Base-by-base conservation (phyloP, 2,888 invertebrate genomes). In the Protonemura montana region DNA sequence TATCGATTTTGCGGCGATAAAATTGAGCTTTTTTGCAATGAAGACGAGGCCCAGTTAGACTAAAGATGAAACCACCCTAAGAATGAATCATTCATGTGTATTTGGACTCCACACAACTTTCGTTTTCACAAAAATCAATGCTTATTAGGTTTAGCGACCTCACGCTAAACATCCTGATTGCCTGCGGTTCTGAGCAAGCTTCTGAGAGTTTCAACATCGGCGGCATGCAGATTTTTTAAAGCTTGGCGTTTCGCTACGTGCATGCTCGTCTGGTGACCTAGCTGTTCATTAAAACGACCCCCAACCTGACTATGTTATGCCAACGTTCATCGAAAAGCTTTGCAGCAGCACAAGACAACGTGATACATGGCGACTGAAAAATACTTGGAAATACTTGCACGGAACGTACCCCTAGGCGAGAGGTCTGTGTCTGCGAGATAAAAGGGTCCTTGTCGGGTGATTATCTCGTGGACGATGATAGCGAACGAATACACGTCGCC, bases 401-500 rank as follows among this genome's bases (percentile, higher is more conserved):
- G n/a, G n/a, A n/a, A 78, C 78, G 78, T 78, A 78, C 78, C 96
- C 93, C 94, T 94, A 16, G 96, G 95, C 13, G 94, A 92, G 90
- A 94, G 92, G 86, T 94, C 93, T 76, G 93, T 92, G 59, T 94
- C 93, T 88, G 94, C 95, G 85, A 97, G 92, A 93, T 95, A 97
- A 91, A 98, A 98, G 0, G 96, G 96, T 30, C 98, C 98, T 91
- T 97, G 96, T 85, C 98, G 93, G 89, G 95, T 95, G 87, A 97
- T 95, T 89, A 98, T 98, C 92, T 98, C 98, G 90, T 98, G 98
- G 90, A 98, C 96, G 89, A 98, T 96, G 89, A 98, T 97, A 21
- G 95, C 98, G 90, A 98, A 98, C 78, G 98, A 97, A 91, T 98
- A 98, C n/a, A 98, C 96, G 90, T 98, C 98, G 28, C 97, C 98